Evolutionary conservation across 2,888 invertebrate genomes (phyloP), one percentile per base, ranked within the genome.

Genomic region (Zonitis immaculata): DNA sequence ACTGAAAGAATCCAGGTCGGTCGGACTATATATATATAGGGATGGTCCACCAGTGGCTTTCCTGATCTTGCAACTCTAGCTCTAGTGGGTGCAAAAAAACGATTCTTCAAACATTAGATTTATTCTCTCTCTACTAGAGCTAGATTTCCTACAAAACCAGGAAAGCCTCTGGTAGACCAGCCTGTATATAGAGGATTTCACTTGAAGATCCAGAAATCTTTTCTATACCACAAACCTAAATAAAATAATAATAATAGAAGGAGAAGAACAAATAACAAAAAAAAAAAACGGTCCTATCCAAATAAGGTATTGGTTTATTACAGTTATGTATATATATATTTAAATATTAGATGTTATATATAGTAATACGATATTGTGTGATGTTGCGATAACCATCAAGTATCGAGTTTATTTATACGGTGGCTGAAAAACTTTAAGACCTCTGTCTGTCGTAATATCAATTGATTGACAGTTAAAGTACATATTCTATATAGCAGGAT

Each of bases 1-100:
- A 63, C 66, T 66, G 67, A 63, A 66, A 63, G 60, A 60, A 66
- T 67, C 59, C 63, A 58, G 62, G 64, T 62, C 60, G 63, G 54
- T 53, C 53, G 57, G 47, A 56, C 26, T 51, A n/a, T n/a, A n/a
- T n/a, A n/a, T n/a, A n/a, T n/a, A n/a, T n/a, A n/a, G 56, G 45
- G 59, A 53, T n/a, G n/a, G n/a, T n/a, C n/a, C n/a, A n/a, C n/a
- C n/a, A n/a, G n/a, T n/a, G n/a, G n/a, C n/a, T n/a, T n/a, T n/a
- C n/a, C n/a, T n/a, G n/a, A n/a, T n/a, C n/a, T n/a, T n/a, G n/a
- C n/a, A n/a, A n/a, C n/a, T n/a, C n/a, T n/a, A n/a, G n/a, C n/a
- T n/a, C n/a, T n/a, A n/a, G n/a, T n/a, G n/a, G n/a, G n/a, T n/a
- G n/a, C n/a, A n/a, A n/a, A n/a, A n/a, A n/a, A n/a, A n/a, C n/a